phyloP scores from a whole-genome alignment of 2,888 invertebrate species.

The Platycheirus albimanus region DNA sequence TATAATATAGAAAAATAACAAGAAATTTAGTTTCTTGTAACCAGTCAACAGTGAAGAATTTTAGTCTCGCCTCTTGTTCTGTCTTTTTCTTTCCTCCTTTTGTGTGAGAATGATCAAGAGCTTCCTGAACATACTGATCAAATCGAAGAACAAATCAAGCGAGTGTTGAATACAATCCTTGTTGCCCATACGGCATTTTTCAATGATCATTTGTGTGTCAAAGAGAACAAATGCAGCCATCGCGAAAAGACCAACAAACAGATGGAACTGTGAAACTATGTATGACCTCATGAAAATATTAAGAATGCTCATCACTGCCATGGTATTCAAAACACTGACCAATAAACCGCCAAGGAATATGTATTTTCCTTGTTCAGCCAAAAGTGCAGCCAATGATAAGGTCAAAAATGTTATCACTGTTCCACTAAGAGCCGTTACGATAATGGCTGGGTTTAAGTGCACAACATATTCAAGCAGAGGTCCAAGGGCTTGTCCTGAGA shows the following conservation, averaged over 20 bases:
- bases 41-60: slow-evolving; percentile 31
- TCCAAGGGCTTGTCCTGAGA: slow-evolving; percentile 94
- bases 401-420: slow-evolving; percentile 95
- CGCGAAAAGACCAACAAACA: slow-evolving; percentile 93
- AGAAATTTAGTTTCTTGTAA: slow-evolving; percentile 37
- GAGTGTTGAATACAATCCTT: slow-evolving; percentile 97
- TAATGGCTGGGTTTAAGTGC: slow-evolving; percentile 92
- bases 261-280: slow-evolving; percentile 90
- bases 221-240: slow-evolving; percentile 98
- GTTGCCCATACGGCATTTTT: slow-evolving; percentile 94
- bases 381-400: slow-evolving; percentile 93
- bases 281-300: slow-evolving; percentile 94
- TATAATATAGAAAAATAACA: slow-evolving; percentile 25
- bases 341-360: slow-evolving; percentile 95
- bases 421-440: slow-evolving; percentile 92
- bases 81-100: slow-evolving; percentile 83
- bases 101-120: slow-evolving; percentile 94
- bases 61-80: slow-evolving; percentile 72
- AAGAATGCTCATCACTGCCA: slow-evolving; percentile 90
- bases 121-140: slow-evolving; percentile 96
- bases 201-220: slow-evolving; percentile 98
- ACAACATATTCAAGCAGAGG: slow-evolving; percentile 92
- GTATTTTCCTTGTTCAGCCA: slow-evolving; percentile 94
- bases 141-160: slow-evolving; percentile 96
- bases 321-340: slow-evolving; percentile 90